These are phyloP conservation scores for Andrena cerasifolii DNA, from an alignment of 1,140 invertebrate species.

Conservation along the genomic window DNA sequence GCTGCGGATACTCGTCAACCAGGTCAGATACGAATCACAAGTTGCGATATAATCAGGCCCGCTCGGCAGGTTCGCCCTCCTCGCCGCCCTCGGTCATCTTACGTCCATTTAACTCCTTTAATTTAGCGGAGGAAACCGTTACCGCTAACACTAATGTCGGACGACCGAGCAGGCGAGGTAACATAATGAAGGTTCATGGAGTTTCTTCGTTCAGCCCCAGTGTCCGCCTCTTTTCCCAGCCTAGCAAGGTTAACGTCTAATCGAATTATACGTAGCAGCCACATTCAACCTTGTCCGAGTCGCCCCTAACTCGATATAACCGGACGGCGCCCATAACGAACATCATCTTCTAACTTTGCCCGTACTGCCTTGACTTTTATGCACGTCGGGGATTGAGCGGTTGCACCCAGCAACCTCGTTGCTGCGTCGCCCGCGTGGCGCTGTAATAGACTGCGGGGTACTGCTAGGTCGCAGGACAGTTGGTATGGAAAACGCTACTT, in stretches of 20 bases:
- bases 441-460: no score
- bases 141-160: constrained; percentile 76
- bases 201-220: constrained; percentile 68
- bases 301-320: constrained; percentile 52
- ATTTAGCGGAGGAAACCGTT: constrained; percentile 78
- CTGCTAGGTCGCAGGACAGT: no score
- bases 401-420: background rate
- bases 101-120: constrained; percentile 76
- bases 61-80: constrained; percentile 57
- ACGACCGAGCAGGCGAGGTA: constrained; percentile 73
- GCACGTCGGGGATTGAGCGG: background rate
- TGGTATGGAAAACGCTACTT: no score
- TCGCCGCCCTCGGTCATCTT: constrained; percentile 73
- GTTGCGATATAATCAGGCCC: constrained; percentile 70
- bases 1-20: constrained; percentile 8
- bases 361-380: background rate
- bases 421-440: no score
- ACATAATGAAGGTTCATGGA: constrained; percentile 81
- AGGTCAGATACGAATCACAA: constrained; percentile 51
- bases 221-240: constrained; percentile 67
- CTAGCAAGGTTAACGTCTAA: constrained; percentile 76
- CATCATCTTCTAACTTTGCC: constrained; percentile 69
- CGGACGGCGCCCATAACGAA: constrained; percentile 59
- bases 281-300: constrained; percentile 65
- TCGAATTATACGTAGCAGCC: constrained; percentile 78